Conservation (phyloP, 2,797 vertebrate species). For the Leptodactylus fallax region DNA sequence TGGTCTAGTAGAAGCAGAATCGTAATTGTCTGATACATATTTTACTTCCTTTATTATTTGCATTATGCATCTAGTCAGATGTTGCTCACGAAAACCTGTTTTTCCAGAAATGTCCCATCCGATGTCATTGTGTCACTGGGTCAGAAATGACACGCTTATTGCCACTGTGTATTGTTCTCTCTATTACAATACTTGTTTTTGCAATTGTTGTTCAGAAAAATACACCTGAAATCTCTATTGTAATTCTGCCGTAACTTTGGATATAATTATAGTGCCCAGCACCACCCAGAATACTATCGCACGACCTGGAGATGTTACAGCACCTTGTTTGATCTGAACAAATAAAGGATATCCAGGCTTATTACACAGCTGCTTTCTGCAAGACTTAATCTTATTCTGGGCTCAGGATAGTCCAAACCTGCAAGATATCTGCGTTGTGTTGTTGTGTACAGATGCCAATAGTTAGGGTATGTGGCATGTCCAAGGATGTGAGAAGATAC, state of each 20-base stretch:
- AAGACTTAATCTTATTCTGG: too few relatives aligned
- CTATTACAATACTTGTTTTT: neutral
- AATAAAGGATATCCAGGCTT: too few relatives aligned
- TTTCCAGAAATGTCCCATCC: neutral
- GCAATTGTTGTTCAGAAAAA: neutral
- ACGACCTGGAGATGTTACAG: neutral
- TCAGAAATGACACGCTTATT: neutral
- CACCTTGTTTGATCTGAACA: too few relatives aligned
- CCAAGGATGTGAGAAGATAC: too few relatives aligned
- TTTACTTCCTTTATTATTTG: neutral
- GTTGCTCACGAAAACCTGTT: conserved; percentile 2
- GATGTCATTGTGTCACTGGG: conserved; percentile 29
- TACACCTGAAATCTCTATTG: neutral
- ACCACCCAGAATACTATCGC: neutral
- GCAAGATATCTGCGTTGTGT: too few relatives aligned
- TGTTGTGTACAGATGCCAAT: too few relatives aligned
- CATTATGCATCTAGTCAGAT: neutral
- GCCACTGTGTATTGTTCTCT: neutral
- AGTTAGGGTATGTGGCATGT: too few relatives aligned
- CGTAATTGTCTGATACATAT: neutral
- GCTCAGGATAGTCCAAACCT: too few relatives aligned
- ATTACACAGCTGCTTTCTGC: too few relatives aligned
- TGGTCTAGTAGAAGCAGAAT: neutral
- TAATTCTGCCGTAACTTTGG: neutral
- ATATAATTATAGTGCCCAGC: neutral